Evolutionary conservation across 1,140 invertebrate genomes (phyloP), one percentile per base, ranked within the genome.

Genomic region (Mesaphorura yosii): DNA sequence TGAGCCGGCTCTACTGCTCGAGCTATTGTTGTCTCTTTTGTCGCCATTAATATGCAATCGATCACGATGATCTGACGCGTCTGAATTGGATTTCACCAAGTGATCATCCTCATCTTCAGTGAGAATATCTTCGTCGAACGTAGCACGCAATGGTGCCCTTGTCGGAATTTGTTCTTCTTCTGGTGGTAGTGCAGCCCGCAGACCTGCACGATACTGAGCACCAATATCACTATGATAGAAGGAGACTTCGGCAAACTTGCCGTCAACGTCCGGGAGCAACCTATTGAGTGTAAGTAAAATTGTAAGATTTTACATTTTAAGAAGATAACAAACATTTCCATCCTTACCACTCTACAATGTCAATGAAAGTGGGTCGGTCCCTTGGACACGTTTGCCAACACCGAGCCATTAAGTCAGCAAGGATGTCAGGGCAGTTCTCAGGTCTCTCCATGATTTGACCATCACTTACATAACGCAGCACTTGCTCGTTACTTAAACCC

Each of bases 401-500:
- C 38, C 75, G 71, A 51, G 80, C 75, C 93, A 98, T 97, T 28
- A 96, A 69, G 48, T 81, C 72, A 68, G 88, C 92, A 62, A 97
- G 70, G 62, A 82, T 78, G 55, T 91, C 84, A 0, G 91, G 90
- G 73, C 93, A 97, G 65, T 91, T 87, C 66, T 90, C 87, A 1
- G 93, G 93, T 46, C 81, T 77, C 65, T 90, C 84, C 88, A 97
- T 92, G 20, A 90, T 80, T 25, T 84, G 84, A 10, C 88, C 87
- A 55, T 88, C 84, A 48, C 87, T 84, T 37, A 97, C 90, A 71
- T 88, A 92, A 20, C 82, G 78, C 4, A 83, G 66, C 38, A 83
- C 84, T 72, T 86, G 82, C 68, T 84, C 82, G 47, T 48, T 39
- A 41, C 5, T 1, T 41, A 23, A 15, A 12, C 28, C 31, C 40